These are phyloP conservation scores for Zaprionus gabonicus DNA, from an alignment of 1,140 invertebrate species.

Conservation along the genomic window DNA sequence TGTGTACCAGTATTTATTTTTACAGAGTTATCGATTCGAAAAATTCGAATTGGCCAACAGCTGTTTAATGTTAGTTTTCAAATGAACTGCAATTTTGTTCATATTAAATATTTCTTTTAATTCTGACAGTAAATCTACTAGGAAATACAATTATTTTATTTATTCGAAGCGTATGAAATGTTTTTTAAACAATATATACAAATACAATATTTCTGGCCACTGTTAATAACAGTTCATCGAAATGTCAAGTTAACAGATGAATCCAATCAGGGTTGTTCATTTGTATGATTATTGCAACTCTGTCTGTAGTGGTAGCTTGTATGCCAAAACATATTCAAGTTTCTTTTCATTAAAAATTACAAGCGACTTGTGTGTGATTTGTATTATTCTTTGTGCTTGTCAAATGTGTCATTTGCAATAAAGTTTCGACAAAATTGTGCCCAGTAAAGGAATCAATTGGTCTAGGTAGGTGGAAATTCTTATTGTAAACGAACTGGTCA, in stretches of 20 bases:
- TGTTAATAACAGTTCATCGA: constrained; percentile 17
- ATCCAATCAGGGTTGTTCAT: constrained; percentile 23
- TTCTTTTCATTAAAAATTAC: constrained; percentile 37
- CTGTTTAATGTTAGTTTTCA: not conserved
- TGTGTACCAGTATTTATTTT: not conserved
- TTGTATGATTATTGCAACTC: constrained; percentile 13
- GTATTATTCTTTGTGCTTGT: not conserved
- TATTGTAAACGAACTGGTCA: constrained; percentile 37
- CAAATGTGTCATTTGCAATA: not conserved
- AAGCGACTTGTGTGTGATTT: not conserved
- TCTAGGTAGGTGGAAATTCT: constrained; percentile 23
- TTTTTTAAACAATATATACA: not conserved
- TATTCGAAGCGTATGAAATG: not conserved
- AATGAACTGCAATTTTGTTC: not conserved
- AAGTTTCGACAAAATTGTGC: not conserved
- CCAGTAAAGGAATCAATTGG: not conserved
- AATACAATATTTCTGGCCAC: not conserved
- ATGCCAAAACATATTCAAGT: constrained; percentile 72
- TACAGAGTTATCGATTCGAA: not conserved
- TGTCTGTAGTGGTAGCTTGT: constrained; percentile 25
- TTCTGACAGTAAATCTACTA: too few species aligned
- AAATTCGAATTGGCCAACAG: not conserved
- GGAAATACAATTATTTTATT: not conserved
- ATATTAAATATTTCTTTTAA: not conserved
- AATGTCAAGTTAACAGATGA: constrained; percentile 14